Percentiles rank a stretch among this genome's conserved stretches.
Conservation (phyloP, 2,888 invertebrate species). For the Drosophila infuscata region DNA sequence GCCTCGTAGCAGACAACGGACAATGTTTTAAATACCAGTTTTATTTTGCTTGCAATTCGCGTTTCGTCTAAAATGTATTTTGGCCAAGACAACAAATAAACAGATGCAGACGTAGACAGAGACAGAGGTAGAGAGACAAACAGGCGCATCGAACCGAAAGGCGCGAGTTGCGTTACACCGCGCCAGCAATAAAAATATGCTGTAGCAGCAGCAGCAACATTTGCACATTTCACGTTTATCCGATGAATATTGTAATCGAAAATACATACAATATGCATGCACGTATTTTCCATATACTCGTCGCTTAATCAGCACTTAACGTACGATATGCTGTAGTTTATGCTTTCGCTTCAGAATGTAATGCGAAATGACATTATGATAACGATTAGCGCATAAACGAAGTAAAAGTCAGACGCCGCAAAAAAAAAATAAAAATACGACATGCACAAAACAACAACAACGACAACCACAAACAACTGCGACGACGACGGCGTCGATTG, state of each 20-base stretch:
- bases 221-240: constrained; percentile 22
- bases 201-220: constrained; percentile 49
- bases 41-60: constrained; percentile 52
- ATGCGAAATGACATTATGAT: constrained; percentile 38
- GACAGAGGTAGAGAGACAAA: constrained; percentile 7
- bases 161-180: constrained; percentile 24
- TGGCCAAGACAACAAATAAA: constrained; percentile 71
- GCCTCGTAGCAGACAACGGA: constrained; percentile 5
- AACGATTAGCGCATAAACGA: constrained; percentile 44
- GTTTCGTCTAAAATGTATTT: constrained; percentile 55
- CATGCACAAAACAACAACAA: constrained; percentile 48
- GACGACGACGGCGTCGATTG: constrained; percentile 40
- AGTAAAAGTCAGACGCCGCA: constrained; percentile 39
- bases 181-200: constrained; percentile 58
- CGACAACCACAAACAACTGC: constrained; percentile 62
- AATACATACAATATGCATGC: not conserved
- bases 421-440: constrained; percentile 33
- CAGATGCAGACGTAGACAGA: constrained; percentile 25
- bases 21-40: constrained; percentile 54
- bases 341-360: constrained; percentile 19
- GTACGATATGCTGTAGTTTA: not conserved
- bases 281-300: not conserved
- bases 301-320: constrained; percentile 3
- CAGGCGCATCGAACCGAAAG: constrained; percentile 44
- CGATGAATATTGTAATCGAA: constrained; percentile 3